Conservation (phyloP, 2,113 vertebrate species). For the Tyrannus savana region DNA sequence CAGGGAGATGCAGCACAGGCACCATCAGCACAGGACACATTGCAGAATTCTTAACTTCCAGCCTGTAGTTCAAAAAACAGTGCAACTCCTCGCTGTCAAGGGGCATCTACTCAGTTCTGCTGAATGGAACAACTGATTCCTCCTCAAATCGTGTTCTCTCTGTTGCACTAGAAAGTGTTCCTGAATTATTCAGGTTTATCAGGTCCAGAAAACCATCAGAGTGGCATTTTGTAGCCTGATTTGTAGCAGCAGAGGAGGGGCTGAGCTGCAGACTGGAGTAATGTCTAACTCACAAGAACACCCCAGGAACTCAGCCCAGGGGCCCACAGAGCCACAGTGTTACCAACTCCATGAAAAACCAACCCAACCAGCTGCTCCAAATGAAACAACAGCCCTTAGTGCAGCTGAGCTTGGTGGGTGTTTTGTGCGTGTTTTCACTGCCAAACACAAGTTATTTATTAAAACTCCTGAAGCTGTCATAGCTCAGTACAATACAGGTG, state of each 20-base stretch:
- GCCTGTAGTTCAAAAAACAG: not conserved
- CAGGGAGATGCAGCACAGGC: not conserved
- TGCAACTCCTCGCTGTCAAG: not conserved
- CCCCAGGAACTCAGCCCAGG: not conserved
- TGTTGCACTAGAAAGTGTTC: not conserved
- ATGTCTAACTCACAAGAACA: not conserved
- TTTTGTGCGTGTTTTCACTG: not conserved
- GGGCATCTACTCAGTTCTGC: not conserved
- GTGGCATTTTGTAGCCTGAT: not conserved
- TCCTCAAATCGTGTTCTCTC: not conserved
- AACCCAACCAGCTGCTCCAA: not conserved
- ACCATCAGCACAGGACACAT: not conserved
- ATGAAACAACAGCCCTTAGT: not conserved
- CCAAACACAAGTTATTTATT: not conserved
- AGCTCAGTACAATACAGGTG: not conserved
- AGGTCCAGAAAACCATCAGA: not conserved
- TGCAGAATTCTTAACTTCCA: not conserved
- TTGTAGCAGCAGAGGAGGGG: not conserved
- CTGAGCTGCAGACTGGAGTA: not conserved
- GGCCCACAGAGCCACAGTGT: not conserved
- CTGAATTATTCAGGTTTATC: not conserved
- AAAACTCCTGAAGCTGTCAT: not conserved
- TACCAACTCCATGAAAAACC: not conserved
- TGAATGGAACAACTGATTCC: not conserved
- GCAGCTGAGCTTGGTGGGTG: not conserved